Evolutionary conservation across 2,888 invertebrate genomes (phyloP), one percentile per base, ranked within the genome.

Genomic region (Diarsia rubi): DNA sequence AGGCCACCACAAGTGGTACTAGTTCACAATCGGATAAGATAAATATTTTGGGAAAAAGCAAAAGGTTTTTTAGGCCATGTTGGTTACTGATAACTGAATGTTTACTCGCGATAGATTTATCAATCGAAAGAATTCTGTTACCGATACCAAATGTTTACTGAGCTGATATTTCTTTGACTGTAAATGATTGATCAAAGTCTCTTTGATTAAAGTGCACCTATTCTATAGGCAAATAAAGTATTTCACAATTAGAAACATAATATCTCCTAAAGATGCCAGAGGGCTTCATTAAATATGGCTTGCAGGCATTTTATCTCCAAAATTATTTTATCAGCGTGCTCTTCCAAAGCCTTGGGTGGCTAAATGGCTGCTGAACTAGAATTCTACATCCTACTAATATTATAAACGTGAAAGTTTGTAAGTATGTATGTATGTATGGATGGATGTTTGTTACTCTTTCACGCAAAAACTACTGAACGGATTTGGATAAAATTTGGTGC

Each of bases 21-120:
- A 79, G 79, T 82, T 77, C 65, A 69, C 69, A 75, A 72, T 57
- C 73, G 54, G 86, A 88, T 86, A 60, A 86, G 87, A 88, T 57
- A 75, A 42, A 45, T 37, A 57, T 70, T 79, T 84, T 78, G 54
- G 75, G 72, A 19, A 71, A 73, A 72, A 65, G 66, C 24, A 44
- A 83, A 79, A 71, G 74, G 74, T 67, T 71, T 78, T 75, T 79
- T 75, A 78, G 82, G 77, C 60, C 85, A 75, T 62, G 52, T 71
- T 74, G 69, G 73, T 72, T 79, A 70, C 73, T 60, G 84, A 86
- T 82, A 88, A 64, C 42, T 37, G 31, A 49, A 62, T 84, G 69
- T 84, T 84, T 86, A 65, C 63, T 79, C n/a, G 60, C 69, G 77
- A 86, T 77, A 69, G 21, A 44, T 49, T 47, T 85, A 78, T 82